A percentile compares a stretch with the other conserved stretches of the same genome.
Conservation (phyloP, 1,140 invertebrate genomes). For the Helicoverpa armigera region DNA sequence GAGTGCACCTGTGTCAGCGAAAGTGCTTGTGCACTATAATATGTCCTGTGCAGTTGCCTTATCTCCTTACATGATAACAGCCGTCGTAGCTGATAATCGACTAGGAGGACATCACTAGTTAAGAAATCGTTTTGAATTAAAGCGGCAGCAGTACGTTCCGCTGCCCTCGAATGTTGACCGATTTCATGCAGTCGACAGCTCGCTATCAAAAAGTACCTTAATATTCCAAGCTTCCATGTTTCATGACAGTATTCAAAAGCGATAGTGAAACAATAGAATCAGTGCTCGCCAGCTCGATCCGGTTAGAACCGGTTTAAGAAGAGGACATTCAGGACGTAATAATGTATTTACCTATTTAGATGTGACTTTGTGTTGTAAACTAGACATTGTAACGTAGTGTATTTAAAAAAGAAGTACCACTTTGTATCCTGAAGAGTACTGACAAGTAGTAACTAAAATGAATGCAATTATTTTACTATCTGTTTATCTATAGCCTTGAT, state of each 20-base stretch:
- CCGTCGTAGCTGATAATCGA: too few species aligned
- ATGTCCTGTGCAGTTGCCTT: too few species aligned
- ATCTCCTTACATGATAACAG: too few species aligned
- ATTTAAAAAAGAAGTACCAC: not conserved
- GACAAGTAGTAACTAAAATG: too few species aligned
- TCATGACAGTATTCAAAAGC: slow-evolving; percentile 1
- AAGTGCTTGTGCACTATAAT: too few species aligned
- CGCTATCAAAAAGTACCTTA: not conserved
- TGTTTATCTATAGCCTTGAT: too few species aligned
- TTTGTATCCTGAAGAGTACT: not conserved
- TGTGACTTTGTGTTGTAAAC: not conserved
- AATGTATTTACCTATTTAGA: not conserved
- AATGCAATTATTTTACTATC: too few species aligned
- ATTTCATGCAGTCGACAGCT: not conserved
- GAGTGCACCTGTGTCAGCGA: too few species aligned
- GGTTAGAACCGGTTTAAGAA: slow-evolving; percentile 5
- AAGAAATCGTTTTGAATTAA: too few species aligned
- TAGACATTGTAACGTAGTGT: not conserved
- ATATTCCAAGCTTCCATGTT: not conserved
- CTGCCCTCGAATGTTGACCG: not conserved
- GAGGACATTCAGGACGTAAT: slow-evolving; percentile 15
- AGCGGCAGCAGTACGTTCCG: too few species aligned
- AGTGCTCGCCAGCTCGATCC: slow-evolving; percentile 6
- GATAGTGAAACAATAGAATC: not conserved
- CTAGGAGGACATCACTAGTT: too few species aligned